These are phyloP conservation scores for Amblyjoppa proteus DNA, from an alignment of 2,888 invertebrate species.

Conservation along the genomic window DNA sequence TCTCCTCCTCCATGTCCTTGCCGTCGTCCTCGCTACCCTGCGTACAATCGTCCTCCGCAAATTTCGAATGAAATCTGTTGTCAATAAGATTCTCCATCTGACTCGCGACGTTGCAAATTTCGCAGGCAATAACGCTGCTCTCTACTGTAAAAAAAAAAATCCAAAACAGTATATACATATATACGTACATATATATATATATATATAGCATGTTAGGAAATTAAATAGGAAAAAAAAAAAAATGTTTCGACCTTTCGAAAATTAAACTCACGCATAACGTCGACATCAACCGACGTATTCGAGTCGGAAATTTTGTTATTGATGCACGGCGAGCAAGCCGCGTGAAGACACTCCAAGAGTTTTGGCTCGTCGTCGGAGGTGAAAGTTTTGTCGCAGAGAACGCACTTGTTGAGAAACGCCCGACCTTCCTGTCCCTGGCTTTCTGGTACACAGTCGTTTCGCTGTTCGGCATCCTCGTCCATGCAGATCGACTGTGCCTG, in stretches of 20 bases:
- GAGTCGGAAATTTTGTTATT: slow-evolving; percentile 88
- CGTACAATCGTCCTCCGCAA: slow-evolving; percentile 86
- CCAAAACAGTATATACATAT: neutral
- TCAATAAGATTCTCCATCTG: slow-evolving; percentile 91
- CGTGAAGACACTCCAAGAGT: slow-evolving; percentile 95
- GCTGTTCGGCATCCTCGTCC: slow-evolving; percentile 73
- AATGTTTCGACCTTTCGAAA: neutral
- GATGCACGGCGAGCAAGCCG: slow-evolving; percentile 92
- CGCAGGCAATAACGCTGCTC: slow-evolving; percentile 87
- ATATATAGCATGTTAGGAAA: neutral
- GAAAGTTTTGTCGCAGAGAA: slow-evolving; percentile 85
- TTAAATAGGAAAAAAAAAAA: neutral
- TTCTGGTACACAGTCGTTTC: slow-evolving; percentile 81
- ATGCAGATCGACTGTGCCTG: slow-evolving; percentile 70
- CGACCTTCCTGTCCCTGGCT: slow-evolving; percentile 79
- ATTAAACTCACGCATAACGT: slow-evolving; percentile 81
- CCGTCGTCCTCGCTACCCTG: slow-evolving; percentile 80
- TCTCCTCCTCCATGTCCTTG: slow-evolving; percentile 82
- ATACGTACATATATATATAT: no score
- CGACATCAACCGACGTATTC: slow-evolving; percentile 83
- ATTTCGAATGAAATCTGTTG: slow-evolving; percentile 93
- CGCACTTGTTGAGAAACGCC: slow-evolving; percentile 83
- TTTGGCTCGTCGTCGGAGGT: slow-evolving; percentile 89
- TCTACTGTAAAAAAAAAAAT: slow-evolving; percentile 62
- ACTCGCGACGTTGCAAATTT: slow-evolving; percentile 91